Percentiles rank a stretch among this genome's conserved stretches.
phyloP scores from a whole-genome alignment of 2,888 invertebrate species.

The Synanthedon tipuliformis region DNA sequence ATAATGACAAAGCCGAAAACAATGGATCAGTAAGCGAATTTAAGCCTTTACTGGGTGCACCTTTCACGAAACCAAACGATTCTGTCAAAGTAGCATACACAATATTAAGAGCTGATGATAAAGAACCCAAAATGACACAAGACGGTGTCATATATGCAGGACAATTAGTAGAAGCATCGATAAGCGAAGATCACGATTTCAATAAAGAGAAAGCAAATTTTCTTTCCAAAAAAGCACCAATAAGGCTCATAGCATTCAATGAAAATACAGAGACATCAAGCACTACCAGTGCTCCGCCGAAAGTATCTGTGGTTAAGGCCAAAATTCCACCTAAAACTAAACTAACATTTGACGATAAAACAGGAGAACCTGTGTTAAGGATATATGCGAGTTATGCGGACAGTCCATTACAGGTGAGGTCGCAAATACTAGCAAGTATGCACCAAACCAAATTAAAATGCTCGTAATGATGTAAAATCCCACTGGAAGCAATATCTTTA shows the following conservation, averaged over 20 bases:
- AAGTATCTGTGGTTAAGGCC: conserved; percentile 42
- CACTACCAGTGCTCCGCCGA: conserved; percentile 18
- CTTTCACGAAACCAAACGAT: conserved; percentile 44
- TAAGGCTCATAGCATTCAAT: conserved; percentile 37
- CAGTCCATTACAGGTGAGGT: conserved; percentile 38
- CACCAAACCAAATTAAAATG: neutral
- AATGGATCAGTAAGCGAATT: conserved; percentile 35
- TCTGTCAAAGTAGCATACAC: conserved; percentile 52
- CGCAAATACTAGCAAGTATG: neutral
- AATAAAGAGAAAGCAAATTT: conserved; percentile 43
- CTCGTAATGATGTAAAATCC: neutral
- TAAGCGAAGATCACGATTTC: conserved; percentile 54
- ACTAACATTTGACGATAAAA: conserved; percentile 51
- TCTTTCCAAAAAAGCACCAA: conserved; percentile 39
- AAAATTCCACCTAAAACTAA: conserved; percentile 57
- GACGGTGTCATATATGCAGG: conserved; percentile 50
- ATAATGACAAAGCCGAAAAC: conserved; percentile 24
- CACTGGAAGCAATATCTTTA: neutral
- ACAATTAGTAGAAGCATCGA: conserved; percentile 54
- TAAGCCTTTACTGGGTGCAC: conserved; percentile 39
- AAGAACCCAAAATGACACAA: conserved; percentile 34
- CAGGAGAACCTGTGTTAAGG: conserved; percentile 62
- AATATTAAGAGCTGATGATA: conserved; percentile 39
- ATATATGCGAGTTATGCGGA: conserved; percentile 66
- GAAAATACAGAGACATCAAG: conserved; percentile 20